Conservation (phyloP, 2,797 vertebrate genomes). For the Eurystomus glaucurus region DNA sequence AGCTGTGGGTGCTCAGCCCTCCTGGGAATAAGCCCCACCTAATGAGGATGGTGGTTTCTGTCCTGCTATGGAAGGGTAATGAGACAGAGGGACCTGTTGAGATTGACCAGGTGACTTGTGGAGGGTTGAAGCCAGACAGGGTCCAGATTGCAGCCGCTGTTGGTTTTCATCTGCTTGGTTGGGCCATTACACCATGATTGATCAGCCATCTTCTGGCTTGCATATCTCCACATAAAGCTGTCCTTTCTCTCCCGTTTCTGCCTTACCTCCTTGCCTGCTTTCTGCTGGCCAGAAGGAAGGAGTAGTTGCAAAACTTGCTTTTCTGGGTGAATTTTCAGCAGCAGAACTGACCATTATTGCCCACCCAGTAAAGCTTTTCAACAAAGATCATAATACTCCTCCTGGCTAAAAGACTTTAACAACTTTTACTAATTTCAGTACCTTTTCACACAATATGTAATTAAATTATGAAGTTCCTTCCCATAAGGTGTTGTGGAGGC, state of each 20-base stretch:
- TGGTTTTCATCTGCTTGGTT: not conserved
- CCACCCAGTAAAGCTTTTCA: not conserved
- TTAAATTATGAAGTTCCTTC: constrained; percentile 22
- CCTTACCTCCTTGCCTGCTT: not conserved
- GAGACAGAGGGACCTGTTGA: not conserved
- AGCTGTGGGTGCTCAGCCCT: not conserved
- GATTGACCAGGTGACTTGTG: rapidly evolving
- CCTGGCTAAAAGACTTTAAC: not conserved
- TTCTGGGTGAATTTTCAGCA: not conserved
- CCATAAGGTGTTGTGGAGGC: not conserved
- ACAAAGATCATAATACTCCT: not conserved
- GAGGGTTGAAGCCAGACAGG: not conserved
- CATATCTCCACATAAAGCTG: not conserved
- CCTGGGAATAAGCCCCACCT: not conserved
- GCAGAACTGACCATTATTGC: not conserved
- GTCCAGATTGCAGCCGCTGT: not conserved
- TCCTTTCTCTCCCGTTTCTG: not conserved
- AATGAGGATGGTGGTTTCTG: not conserved
- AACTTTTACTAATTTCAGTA: constrained; percentile 25
- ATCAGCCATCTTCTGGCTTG: not conserved
- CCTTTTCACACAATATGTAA: not conserved
- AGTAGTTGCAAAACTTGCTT: not conserved
- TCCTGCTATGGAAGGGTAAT: not conserved
- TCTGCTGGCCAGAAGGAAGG: not conserved
- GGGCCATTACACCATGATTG: rapidly evolving